phyloP scores from a whole-genome alignment of 1,140 invertebrate genomes.

The Tenebrio molitor region DNA sequence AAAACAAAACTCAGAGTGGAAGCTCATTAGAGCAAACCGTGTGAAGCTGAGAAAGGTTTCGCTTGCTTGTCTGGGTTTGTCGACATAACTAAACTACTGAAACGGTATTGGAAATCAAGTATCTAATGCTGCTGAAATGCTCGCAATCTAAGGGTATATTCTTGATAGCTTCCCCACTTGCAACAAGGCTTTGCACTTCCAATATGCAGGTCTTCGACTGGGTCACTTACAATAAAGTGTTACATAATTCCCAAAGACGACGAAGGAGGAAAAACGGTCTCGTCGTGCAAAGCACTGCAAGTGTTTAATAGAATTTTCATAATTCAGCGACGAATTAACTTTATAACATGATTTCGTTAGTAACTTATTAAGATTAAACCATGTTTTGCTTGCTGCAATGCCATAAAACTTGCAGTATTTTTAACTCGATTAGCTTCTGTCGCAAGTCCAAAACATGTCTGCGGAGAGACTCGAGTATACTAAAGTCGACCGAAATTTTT shows the following conservation, averaged over 20 bases:
- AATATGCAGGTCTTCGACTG: neutral
- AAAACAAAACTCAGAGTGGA: conserved; percentile 15
- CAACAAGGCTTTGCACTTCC: conserved; percentile 32
- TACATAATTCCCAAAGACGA: neutral
- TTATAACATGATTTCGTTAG: neutral
- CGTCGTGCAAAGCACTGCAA: too few relatives aligned
- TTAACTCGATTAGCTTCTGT: too few relatives aligned
- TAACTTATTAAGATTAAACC: too few relatives aligned
- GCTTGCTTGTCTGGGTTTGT: conserved; percentile 32
- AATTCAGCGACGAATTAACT: neutral
- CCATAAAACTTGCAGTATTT: too few relatives aligned
- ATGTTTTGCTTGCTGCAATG: too few relatives aligned
- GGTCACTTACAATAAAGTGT: neutral
- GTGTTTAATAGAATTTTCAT: too few relatives aligned
- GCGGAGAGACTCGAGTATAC: too few relatives aligned
- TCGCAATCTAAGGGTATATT: conserved; percentile 20
- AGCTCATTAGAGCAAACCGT: conserved; percentile 33
- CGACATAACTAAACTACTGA: conserved; percentile 25
- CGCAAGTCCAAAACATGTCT: too few relatives aligned
- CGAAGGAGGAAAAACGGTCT: neutral
- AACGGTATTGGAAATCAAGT: conserved; percentile 36
- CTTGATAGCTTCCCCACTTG: conserved; percentile 24
- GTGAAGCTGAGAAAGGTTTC: conserved; percentile 20
- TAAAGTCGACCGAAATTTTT: conserved; percentile 47
- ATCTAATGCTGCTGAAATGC: conserved; percentile 31